Conservation (phyloP, 2,888 invertebrate genomes). For the Drosophila borealis region DNA sequence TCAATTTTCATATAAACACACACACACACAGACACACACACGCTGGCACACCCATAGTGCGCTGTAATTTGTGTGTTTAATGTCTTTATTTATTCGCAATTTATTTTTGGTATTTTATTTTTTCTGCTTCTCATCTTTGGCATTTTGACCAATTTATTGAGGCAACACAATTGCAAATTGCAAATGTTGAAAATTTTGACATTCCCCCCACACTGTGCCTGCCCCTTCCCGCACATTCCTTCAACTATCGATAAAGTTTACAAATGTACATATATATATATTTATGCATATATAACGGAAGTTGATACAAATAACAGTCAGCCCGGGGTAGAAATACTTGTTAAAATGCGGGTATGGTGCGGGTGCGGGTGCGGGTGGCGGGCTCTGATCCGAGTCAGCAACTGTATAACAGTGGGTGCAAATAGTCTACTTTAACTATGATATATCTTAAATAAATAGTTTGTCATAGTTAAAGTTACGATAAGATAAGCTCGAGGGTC, state of each 20-base stretch:
- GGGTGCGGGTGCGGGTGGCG: neutral
- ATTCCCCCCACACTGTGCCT: neutral
- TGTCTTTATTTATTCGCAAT: constrained; percentile 55
- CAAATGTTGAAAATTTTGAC: constrained; percentile 42
- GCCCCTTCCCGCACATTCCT: constrained; percentile 20
- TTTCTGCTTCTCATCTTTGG: constrained; percentile 30
- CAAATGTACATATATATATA: too few relatives aligned
- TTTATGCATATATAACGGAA: constrained; percentile 48
- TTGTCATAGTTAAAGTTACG: constrained; percentile 25
- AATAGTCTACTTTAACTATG: constrained; percentile 12
- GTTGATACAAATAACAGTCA: constrained; percentile 51
- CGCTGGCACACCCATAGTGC: constrained; percentile 26
- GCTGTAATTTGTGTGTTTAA: constrained; percentile 59
- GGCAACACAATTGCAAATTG: constrained; percentile 33
- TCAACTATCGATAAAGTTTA: constrained; percentile 51
- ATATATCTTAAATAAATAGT: constrained; percentile 5
- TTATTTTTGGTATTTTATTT: constrained; percentile 8
- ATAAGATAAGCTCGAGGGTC: constrained; percentile 39
- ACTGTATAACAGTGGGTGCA: constrained; percentile 22
- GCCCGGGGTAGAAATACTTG: constrained; percentile 40
- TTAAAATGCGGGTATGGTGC: constrained; percentile 29
- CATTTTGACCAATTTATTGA: constrained; percentile 29
- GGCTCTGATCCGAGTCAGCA: constrained; percentile 28
- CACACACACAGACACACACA: constrained; percentile 9
- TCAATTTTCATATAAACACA: constrained; percentile 64